Base-by-base conservation (phyloP, 1,140 invertebrate genomes). In the Gryllus bimaculatus region DNA sequence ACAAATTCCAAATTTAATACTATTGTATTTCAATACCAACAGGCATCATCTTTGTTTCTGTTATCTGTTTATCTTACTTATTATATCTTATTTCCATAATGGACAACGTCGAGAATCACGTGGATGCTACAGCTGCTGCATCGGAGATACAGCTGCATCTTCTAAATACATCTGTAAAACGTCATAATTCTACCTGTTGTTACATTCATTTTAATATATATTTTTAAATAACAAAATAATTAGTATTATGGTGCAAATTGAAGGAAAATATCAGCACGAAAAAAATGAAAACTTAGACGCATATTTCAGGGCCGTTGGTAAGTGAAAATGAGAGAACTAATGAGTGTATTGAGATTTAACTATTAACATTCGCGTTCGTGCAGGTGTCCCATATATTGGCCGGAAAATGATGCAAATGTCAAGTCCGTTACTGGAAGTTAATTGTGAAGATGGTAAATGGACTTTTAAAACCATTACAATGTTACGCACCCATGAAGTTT, bases 231-330 rank as follows among this genome's bases (percentile, higher is more conserved):
- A 39, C 1, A 39, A 39, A 39, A 39, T 39, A 39, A 39, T 39
- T 39, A 39, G 1, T 39, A 78, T 73, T 47, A 79, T 79, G 78
- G 78, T 75, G 74, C 47, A 74, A 47, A 74, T 79, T 18, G 73
- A 85, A 76, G 90, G 90, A 84, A 89, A 87, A 83, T 92, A 91
- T 84, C 87, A 89, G 81, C 88, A 90, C 73, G 88, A 89, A 81
- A 88, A 87, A 82, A 91, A 90, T 84, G 90, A 91, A 84, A 89
- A 90, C 85, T 84, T 91, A 82, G 88, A 90, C 77, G 89, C 90
- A 80, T 91, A 90, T 82, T 91, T 89, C 81, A 87, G 86, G 84
- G 88, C 87, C 79, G 84, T 90, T 80, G 90, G 90, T 91, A 84
- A 84, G 86, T 83, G 80, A 80, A 49, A 8, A 77, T 39, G n/a